Base-by-base conservation (phyloP, 2,888 invertebrate genomes). In the Pammene fasciana region DNA sequence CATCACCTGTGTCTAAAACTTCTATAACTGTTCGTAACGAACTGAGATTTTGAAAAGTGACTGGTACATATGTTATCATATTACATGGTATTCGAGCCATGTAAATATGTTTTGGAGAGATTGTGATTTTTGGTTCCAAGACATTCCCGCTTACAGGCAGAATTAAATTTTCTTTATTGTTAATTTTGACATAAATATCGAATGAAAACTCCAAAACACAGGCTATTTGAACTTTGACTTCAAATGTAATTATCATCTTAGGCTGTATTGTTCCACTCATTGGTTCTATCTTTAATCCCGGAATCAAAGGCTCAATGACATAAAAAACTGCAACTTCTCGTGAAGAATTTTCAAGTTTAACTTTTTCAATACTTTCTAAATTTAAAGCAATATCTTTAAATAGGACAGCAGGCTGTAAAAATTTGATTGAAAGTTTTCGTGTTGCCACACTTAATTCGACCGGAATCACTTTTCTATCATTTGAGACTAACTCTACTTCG, bases 271-370 rank as follows among this genome's bases (percentile, higher is more conserved):
- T 84, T 36, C 94, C 95, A 70, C 72, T 78, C 78, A 85, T 83
- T 0, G 95, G 95, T 74, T 90, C 84, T 61, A 95, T 85, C 68
- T 71, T 83, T 73, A 94, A 86, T 60, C 93, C 89, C 60, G 90
- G 89, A 61, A 90, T 82, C 13, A 88, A 76, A 0, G 93, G 93
- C 57, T 94, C 84, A 43, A 93, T 82, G 77, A 94, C 93, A 60
- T 88, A 79, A 82, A 93, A 94, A 5, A 84, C 76, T 0, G 93
- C 92, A 55, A 90, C 84, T 77, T 93, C 93, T 71, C 94, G 90
- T 0, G 94, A 90, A 16, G 91, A 88, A 79, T 94, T 94, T 75
- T 87, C 89, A 45, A 94, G 76, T 75, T 89, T 89, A 0, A 94
- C 87, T 75, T 85, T 93, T 74, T 92, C 89, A 38, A 79, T 71